phyloP scores from a whole-genome alignment of 2,113 vertebrate species.

The Peromyscus maniculatus region DNA sequence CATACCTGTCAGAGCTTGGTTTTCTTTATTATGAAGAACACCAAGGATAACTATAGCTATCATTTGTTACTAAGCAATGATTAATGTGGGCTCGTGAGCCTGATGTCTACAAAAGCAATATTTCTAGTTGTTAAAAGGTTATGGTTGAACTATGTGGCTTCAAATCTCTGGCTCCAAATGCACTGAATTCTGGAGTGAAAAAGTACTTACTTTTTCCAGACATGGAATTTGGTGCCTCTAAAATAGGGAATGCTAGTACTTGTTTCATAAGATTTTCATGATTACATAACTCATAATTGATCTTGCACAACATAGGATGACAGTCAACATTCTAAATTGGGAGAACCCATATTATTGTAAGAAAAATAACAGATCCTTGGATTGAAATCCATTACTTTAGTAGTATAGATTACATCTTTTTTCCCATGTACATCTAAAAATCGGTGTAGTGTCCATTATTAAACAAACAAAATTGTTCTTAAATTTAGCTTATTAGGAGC shows the following conservation, averaged over 20 bases:
- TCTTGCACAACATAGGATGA: not conserved
- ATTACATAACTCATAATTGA: not conserved
- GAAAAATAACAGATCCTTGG: not conserved
- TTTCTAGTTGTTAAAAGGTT: conserved; percentile 16
- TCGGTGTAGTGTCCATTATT: not conserved
- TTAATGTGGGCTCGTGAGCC: not conserved
- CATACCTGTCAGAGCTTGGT: not conserved
- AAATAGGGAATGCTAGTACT: not conserved
- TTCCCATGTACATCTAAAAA: not conserved
- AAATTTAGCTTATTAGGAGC: not conserved
- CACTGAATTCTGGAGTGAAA: not conserved
- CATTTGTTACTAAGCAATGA: not conserved
- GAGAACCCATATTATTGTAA: not conserved
- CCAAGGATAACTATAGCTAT: not conserved
- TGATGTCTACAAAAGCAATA: not conserved
- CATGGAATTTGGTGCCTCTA: not conserved
- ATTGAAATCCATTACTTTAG: not conserved
- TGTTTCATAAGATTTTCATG: not conserved
- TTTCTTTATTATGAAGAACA: not conserved
- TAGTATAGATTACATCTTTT: not conserved
- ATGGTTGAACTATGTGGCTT: not conserved
- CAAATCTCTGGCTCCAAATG: not conserved
- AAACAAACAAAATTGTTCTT: conserved; percentile 9
- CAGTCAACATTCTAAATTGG: not conserved
- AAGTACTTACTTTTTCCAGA: conserved; percentile 54